These are phyloP conservation scores for Lochmaea crataegi DNA, from an alignment of 2,888 invertebrate genomes.

Conservation along the genomic window DNA sequence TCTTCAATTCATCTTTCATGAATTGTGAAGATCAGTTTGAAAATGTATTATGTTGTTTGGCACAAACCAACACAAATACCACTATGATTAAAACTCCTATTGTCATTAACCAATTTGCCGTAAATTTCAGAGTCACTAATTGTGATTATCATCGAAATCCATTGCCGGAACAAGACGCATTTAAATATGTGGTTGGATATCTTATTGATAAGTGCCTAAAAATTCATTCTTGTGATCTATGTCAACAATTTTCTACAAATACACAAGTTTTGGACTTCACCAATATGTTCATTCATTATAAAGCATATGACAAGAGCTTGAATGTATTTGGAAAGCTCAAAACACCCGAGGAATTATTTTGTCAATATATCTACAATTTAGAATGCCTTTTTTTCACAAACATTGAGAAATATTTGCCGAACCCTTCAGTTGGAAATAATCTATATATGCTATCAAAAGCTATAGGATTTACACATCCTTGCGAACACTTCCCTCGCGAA, in stretches of 20 bases:
- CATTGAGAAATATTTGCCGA: too few relatives aligned
- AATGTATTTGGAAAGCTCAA: too few relatives aligned
- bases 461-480: not conserved
- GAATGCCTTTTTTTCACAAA: too few relatives aligned
- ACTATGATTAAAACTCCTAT: not conserved
- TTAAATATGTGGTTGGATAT: slow-evolving; percentile 19
- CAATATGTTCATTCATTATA: not conserved
- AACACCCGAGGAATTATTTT: too few relatives aligned
- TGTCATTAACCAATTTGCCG: not conserved
- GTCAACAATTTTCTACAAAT: not conserved
- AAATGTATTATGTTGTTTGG: not conserved
- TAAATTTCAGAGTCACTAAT: not conserved
- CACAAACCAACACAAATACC: not conserved
- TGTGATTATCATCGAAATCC: not conserved
- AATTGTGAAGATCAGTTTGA: slow-evolving; percentile 29
- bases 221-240: not conserved
- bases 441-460: too few relatives aligned
- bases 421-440: too few relatives aligned
- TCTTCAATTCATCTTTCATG: not conserved
- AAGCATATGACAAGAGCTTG: slow-evolving; percentile 8
- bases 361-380: too few relatives aligned
- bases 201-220: slow-evolving; percentile 10
- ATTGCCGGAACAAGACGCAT: slow-evolving; percentile 18
- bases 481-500: not conserved
- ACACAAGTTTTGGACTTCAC: too few relatives aligned